phyloP scores from a whole-genome alignment of 2,113 vertebrate species.

The Corvus hawaiiensis region DNA sequence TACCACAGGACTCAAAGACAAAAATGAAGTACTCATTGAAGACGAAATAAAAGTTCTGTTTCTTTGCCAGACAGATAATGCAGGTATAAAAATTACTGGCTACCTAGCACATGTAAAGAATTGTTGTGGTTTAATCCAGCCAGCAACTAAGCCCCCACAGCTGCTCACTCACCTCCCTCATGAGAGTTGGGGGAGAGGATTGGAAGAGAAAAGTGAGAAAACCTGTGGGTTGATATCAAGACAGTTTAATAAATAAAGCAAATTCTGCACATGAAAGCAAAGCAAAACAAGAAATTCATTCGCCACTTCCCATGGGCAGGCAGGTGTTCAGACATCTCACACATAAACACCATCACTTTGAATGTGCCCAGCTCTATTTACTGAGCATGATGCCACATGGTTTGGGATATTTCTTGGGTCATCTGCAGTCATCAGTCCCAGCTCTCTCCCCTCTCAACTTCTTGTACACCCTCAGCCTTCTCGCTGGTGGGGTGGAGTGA shows the following conservation, averaged over 20 bases:
- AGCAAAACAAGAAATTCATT: neutral
- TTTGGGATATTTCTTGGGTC: neutral
- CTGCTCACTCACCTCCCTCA: rapidly evolving
- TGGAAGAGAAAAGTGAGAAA: neutral
- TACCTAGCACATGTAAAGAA: neutral
- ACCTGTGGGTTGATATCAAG: neutral
- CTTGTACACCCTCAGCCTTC: neutral
- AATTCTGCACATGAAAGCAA: neutral
- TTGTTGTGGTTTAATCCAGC: neutral
- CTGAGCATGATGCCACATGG: neutral
- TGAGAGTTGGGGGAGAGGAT: neutral
- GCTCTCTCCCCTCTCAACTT: neutral
- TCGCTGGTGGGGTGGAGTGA: neutral
- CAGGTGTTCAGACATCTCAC: neutral
- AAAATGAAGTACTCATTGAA: neutral
- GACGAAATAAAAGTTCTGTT: neutral
- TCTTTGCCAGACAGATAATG: neutral
- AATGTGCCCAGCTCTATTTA: rapidly evolving
- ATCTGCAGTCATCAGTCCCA: neutral
- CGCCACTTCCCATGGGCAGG: neutral
- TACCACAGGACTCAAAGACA: neutral
- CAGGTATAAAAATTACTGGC: neutral
- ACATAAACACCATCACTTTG: rapidly evolving
- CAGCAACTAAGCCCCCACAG: neutral
- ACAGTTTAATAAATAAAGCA: neutral